Evolutionary conservation across 2,797 vertebrate genomes (phyloP), one percentile per base, ranked within the genome.

Genomic region (Myioborus melanocephalus): DNA sequence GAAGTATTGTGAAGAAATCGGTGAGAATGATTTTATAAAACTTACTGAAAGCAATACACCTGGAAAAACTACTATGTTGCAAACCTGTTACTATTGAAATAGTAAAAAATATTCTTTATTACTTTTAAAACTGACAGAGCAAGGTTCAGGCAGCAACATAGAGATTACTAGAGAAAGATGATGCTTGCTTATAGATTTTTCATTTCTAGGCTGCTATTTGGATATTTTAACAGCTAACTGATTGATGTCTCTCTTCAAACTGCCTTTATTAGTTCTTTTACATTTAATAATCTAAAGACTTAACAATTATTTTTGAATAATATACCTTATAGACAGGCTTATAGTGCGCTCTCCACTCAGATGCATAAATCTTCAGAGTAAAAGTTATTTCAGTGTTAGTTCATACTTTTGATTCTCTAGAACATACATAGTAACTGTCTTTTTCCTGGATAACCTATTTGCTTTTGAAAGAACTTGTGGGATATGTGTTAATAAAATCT

Each of bases 51-150:
- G 26, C 49, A 56, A 21, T 14, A 34, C 13, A 44, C 20, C 4
- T 28, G 34, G 18, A 66, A 43, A 46, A 83, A 50, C 8, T 27
- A 20, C 30, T 52, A 12, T 69, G 9, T 30, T 93, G 37, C 53
- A 69, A 90, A 79, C 23, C 27, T 69, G 7, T 52, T 72, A 15
- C 37, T 83, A 43, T 81, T 89, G 59, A 87, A 83, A 72, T 57
- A 75, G 32, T 73, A 34, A n/a, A 66, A 81, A 87, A 60, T 71
- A 63, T 13, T 57, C 21, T 69, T 56, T 11, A 41, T 1, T 79
- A 32, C 14, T 85, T 78, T 82, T 69, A 65, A 89, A 91, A 69
- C 30, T 82, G 50, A 41, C 32, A 70, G n/a, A 93, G 17, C 46
- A 79, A 87, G 70, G 50, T 72, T 52, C 50, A 75, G 34, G 24